A percentile compares a stretch with the other conserved stretches of the same genome.
phyloP scores from a whole-genome alignment of 2,113 vertebrate species.

The Perca schrenkii region DNA sequence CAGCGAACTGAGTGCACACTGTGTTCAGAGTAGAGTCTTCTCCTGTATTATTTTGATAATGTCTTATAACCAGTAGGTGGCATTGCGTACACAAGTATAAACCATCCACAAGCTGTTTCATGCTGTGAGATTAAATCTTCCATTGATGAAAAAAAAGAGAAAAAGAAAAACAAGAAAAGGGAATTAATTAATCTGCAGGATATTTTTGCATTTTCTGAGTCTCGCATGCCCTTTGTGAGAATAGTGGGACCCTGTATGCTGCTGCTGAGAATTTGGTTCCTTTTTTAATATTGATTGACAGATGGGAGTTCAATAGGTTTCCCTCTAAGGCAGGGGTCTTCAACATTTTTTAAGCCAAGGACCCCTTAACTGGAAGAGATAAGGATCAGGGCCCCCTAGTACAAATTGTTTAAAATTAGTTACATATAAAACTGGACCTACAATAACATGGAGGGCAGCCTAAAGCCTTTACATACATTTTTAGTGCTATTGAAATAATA shows the following conservation, averaged over 20 bases:
- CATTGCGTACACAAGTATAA: slow-evolving; percentile 12
- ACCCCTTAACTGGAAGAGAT: too few relatives aligned
- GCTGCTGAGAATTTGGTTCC: background rate
- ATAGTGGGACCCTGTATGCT: background rate
- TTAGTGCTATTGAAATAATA: too few relatives aligned
- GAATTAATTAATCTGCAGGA: background rate
- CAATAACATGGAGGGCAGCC: too few relatives aligned
- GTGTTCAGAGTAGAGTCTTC: background rate
- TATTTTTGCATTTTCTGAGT: slow-evolving; percentile 11
- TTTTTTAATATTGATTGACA: slow-evolving; percentile 10
- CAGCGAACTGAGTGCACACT: background rate
- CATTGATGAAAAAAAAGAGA: too few relatives aligned
- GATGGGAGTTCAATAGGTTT: slow-evolving; percentile 6
- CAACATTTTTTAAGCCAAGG: too few relatives aligned
- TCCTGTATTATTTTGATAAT: background rate
- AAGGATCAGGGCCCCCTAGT: too few relatives aligned
- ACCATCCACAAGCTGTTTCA: background rate
- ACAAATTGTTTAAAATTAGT: too few relatives aligned
- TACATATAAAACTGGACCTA: too few relatives aligned
- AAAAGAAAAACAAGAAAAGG: background rate
- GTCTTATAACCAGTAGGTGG: slow-evolving; percentile 53
- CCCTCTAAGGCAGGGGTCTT: background rate
- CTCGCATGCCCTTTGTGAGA: background rate
- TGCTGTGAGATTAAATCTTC: background rate
- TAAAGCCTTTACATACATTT: too few relatives aligned